A percentile compares a stretch with the other conserved stretches of the same genome.
These are phyloP conservation scores for Cryptops parisi DNA, from an alignment of 2,888 invertebrate genomes.

Conservation along the genomic window DNA sequence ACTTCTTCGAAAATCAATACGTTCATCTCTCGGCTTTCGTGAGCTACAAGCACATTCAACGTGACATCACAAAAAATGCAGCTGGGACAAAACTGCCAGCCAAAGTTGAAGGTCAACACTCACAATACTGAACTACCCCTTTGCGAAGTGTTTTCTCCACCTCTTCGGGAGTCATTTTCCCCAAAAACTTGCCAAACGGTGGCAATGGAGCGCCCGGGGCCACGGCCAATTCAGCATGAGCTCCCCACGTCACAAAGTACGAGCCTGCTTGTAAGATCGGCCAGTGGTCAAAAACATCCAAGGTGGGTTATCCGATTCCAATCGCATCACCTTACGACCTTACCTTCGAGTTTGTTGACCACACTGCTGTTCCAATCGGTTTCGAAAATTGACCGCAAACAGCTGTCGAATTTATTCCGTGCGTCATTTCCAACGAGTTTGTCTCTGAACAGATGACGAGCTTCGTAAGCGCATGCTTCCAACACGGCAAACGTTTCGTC, in stretches of 20 bases:
- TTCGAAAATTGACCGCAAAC: slow-evolving; percentile 40
- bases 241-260: slow-evolving; percentile 31
- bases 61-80: slow-evolving; percentile 26
- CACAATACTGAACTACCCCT: slow-evolving; percentile 25
- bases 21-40: slow-evolving; percentile 48
- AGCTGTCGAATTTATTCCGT: slow-evolving; percentile 45
- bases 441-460: slow-evolving; percentile 57
- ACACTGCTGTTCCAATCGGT: slow-evolving; percentile 33
- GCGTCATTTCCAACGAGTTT: slow-evolving; percentile 51
- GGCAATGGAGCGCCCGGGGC: slow-evolving; percentile 17
- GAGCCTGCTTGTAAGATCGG: too few species aligned
- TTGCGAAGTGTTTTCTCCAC: slow-evolving; percentile 33
- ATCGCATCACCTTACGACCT: too few species aligned
- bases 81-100: slow-evolving; percentile 29
- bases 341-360: slow-evolving; percentile 25
- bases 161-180: slow-evolving; percentile 28
- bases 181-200: slow-evolving; percentile 33
- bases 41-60: too few species aligned
- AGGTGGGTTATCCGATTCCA: too few species aligned
- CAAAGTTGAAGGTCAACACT: too few species aligned
- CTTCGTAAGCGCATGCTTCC: slow-evolving; percentile 59
- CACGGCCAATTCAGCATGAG: slow-evolving; percentile 25
- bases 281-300: too few species aligned
- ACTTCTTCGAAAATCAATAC: slow-evolving; percentile 51
- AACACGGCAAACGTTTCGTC: slow-evolving; percentile 23